Conservation (phyloP, 2,797 vertebrate species). For the Sebastes taczanowskii region DNA sequence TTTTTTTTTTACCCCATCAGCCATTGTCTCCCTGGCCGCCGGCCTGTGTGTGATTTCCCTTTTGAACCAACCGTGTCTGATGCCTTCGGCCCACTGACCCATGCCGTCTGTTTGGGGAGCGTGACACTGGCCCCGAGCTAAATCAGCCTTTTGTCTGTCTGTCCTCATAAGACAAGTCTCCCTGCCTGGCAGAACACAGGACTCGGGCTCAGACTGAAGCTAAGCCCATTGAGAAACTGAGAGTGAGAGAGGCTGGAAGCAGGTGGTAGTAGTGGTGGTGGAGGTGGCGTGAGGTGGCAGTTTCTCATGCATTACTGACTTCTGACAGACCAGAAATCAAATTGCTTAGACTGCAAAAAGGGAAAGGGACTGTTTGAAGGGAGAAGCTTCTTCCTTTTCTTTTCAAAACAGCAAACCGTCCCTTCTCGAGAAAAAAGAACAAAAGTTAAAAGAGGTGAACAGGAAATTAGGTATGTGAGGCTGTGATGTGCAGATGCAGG, state of each 20-base stretch:
- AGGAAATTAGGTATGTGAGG: conserved; percentile 43
- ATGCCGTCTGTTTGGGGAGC: conserved; percentile 67
- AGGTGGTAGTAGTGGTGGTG: conserved; percentile 74
- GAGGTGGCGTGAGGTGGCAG: conserved; percentile 36
- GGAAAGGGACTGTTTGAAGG: conserved; percentile 57
- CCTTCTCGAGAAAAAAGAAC: conserved; percentile 50
- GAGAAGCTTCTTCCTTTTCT: conserved; percentile 51
- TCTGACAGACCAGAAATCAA: conserved; percentile 71
- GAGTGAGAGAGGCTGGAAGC: conserved; percentile 59
- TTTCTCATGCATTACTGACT: conserved; percentile 69
- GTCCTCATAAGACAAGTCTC: conserved; percentile 58
- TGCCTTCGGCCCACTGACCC: conserved; percentile 72
- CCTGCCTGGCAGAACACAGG: conserved; percentile 66
- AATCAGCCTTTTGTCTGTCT: conserved; percentile 71
- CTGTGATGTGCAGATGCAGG: conserved; percentile 70
- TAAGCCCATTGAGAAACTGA: conserved; percentile 61
- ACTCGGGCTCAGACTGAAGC: conserved; percentile 46
- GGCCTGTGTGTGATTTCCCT: conserved; percentile 45
- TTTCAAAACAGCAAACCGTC: conserved; percentile 37
- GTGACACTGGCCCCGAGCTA: conserved; percentile 62
- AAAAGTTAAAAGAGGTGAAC: conserved; percentile 38
- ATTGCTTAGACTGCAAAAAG: conserved; percentile 59
- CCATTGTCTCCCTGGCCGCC: conserved; percentile 44
- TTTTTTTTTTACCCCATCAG: conserved; percentile 48
- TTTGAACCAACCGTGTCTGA: conserved; percentile 71